Evolutionary conservation across 2,797 vertebrate genomes (phyloP).

Genomic region (Erithacus rubecula): DNA sequence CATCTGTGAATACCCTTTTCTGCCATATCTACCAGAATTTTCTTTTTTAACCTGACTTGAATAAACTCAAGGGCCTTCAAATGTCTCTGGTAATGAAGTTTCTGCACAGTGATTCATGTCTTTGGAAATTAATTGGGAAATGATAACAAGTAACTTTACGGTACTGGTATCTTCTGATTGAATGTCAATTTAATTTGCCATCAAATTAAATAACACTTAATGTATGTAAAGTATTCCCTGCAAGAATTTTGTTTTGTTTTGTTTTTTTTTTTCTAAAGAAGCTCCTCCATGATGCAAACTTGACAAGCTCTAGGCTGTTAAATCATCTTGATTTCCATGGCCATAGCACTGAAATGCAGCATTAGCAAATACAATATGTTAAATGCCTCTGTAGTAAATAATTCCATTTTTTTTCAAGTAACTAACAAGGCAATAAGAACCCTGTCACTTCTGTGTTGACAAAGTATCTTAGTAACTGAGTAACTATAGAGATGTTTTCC

Average conservation of each 20-base stretch:
- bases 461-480: constrained; percentile 39
- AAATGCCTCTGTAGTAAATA: constrained; percentile 22
- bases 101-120: background rate
- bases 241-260: background rate
- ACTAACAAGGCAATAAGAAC: constrained; percentile 21
- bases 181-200: background rate
- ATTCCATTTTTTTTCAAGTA: constrained; percentile 25
- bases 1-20: background rate
- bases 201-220: background rate
- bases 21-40: background rate
- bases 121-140: background rate
- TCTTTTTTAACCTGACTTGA: background rate
- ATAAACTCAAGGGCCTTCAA: background rate
- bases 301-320: background rate
- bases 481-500: constrained; percentile 46
- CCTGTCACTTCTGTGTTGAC: constrained; percentile 18
- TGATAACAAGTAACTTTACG: background rate
- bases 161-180: background rate
- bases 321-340: background rate
- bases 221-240: background rate
- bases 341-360: background rate
- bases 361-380: constrained; percentile 2
- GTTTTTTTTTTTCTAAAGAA: background rate
- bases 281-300: background rate
- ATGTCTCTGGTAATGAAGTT: background rate